Evolutionary conservation across 2,888 invertebrate genomes (phyloP).

Genomic region (Zootermopsis nevadensis): DNA sequence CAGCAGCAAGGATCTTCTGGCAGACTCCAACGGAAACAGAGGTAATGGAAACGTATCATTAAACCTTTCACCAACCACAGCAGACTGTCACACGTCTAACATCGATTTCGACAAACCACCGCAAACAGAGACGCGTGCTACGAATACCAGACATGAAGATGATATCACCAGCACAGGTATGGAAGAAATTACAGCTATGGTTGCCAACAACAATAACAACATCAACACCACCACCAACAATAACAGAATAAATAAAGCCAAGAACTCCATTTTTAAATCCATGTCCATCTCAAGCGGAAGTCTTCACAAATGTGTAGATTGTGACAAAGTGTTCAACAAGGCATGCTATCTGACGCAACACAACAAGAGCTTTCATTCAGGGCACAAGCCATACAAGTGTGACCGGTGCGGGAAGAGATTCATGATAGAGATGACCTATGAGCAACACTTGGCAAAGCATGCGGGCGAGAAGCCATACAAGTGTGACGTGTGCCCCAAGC

Average conservation of each 20-base stretch:
- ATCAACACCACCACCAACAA: not conserved
- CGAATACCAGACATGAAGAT: not conserved
- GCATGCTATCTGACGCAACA: conserved; percentile 91
- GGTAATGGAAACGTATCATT: conserved; percentile 24
- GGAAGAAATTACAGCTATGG: not conserved
- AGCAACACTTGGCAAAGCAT: conserved; percentile 81
- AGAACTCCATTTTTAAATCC: not conserved
- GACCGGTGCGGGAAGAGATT: conserved; percentile 87
- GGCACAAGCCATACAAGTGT: conserved; percentile 88
- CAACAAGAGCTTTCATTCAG: conserved; percentile 89
- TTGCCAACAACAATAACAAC: not conserved
- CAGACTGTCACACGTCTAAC: conserved; percentile 1
- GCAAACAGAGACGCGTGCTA: not conserved
- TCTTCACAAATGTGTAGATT: conserved; percentile 79
- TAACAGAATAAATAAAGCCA: not conserved
- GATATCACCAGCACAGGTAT: not conserved
- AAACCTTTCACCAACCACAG: conserved; percentile 26
- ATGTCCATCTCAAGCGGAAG: conserved; percentile 56
- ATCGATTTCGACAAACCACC: not conserved
- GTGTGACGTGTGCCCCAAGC: conserved; percentile 86
- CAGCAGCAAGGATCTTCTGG: not conserved
- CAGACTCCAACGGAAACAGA: conserved; percentile 21
- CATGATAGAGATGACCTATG: conserved; percentile 75
- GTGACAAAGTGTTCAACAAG: conserved; percentile 86
- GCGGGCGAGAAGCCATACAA: conserved; percentile 87